A percentile compares a stretch with the other conserved stretches of the same genome.
Conservation (phyloP, 2,888 invertebrate species). For the Ichneumoninae sp. region DNA sequence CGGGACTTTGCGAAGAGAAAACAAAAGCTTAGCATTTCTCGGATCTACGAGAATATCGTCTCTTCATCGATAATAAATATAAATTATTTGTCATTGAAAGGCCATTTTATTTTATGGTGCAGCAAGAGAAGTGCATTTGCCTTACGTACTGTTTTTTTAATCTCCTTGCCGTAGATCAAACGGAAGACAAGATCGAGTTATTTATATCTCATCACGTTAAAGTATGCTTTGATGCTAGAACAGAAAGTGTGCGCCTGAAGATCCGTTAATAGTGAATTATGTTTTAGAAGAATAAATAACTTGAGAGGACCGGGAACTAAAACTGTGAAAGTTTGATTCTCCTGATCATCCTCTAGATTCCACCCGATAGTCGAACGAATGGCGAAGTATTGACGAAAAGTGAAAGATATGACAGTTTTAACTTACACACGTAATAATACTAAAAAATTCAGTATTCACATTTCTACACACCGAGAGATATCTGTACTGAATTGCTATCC, state of each 20-base stretch:
- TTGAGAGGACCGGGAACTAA: background rate
- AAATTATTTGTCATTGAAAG: slow-evolving; percentile 57
- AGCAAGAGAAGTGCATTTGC: slow-evolving; percentile 35
- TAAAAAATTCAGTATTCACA: slow-evolving; percentile 8
- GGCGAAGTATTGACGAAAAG: background rate
- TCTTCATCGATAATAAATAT: slow-evolving; percentile 46
- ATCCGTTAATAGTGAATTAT: background rate
- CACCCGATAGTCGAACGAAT: background rate
- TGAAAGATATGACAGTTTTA: background rate
- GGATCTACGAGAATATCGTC: slow-evolving; percentile 39
- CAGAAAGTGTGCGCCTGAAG: slow-evolving; percentile 1
- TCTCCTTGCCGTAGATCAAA: slow-evolving; percentile 12
- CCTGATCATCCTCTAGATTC: background rate
- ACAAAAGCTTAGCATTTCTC: slow-evolving; percentile 13
- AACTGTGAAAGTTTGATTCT: background rate
- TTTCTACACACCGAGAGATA: background rate
- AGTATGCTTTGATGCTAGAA: background rate
- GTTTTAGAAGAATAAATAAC: slow-evolving; percentile 2
- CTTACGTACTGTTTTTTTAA: background rate
- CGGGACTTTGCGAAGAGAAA: background rate
- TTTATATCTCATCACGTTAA: slow-evolving; percentile 7
- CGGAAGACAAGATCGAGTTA: slow-evolving; percentile 33
- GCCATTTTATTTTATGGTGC: slow-evolving; percentile 34
- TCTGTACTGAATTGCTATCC: background rate
- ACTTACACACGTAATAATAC: slow-evolving; percentile 18